Conservation (phyloP, 2,888 invertebrate species). For the Adineta ricciae region DNA sequence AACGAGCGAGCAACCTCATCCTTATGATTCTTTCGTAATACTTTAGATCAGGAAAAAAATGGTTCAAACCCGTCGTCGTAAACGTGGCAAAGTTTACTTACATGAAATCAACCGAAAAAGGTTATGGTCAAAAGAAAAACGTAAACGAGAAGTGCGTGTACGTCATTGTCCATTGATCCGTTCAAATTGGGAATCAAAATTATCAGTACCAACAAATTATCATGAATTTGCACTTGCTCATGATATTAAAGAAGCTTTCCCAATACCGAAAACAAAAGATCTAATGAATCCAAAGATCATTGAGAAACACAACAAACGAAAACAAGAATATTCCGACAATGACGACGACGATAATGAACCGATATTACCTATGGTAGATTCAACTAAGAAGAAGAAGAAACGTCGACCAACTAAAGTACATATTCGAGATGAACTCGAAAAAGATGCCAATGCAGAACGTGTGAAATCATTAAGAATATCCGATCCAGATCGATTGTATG, state of each 20-base stretch:
- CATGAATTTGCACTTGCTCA: conserved; percentile 23
- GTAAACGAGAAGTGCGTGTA: not conserved
- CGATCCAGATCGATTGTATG: not conserved
- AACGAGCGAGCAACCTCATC: no score
- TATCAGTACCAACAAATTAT: conserved; percentile 29
- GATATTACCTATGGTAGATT: not conserved
- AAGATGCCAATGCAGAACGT: conserved; percentile 16
- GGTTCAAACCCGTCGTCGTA: not conserved
- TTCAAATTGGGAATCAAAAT: conserved; percentile 23
- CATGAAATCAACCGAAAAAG: not conserved
- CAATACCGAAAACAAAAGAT: conserved; percentile 27
- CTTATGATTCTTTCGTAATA: not conserved
- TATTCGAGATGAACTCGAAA: not conserved
- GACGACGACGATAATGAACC: not conserved
- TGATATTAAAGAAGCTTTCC: conserved; percentile 28
- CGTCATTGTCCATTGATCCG: not conserved
- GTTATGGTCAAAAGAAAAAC: not conserved
- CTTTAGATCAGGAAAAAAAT: not conserved
- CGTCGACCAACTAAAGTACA: conserved; percentile 10
- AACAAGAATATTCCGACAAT: not conserved
- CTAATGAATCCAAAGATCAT: conserved; percentile 26
- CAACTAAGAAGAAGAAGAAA: not conserved
- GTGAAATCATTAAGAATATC: not conserved
- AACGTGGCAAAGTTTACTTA: not conserved
- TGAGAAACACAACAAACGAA: not conserved